Evolutionary conservation across 2,888 invertebrate genomes (phyloP), one percentile per base, ranked within the genome.

Genomic region (Pasiphila rectangulata): DNA sequence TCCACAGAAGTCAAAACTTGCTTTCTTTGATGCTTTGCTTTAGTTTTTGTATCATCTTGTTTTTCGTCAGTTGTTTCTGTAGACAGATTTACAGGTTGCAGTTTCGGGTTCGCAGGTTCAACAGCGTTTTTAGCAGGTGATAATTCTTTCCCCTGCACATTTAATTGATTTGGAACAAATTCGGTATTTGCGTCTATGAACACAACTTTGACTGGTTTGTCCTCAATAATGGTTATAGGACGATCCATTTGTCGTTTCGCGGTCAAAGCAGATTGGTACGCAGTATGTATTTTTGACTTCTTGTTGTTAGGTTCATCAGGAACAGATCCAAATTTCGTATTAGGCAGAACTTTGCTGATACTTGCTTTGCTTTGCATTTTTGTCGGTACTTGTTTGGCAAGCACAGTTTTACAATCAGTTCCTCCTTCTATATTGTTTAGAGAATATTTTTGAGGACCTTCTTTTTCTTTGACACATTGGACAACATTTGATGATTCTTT

Each of bases 1-100:
- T 84, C 83, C 1, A 89, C 88, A 0, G 89, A 86, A 17, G 83
- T 88, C 15, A 89, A 63, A 17, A 89, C 86, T 65, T 89, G 89
- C 67, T 89, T 89, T 55, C 89, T 74, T 57, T 84, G 88, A 69
- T 89, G 89, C 64, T 83, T 87, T 16, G 67, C 75, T 65, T 88
- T 87, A 23, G 48, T 58, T 69, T 76, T 85, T 4, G 51, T 51
- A 34, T 81, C 82, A 46, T 85, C 83, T 45, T 68, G 55, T 55
- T 78, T 83, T 9, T 79, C 83, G 23, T 75, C 74, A 6, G 62
- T 57, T 4, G 67, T 42, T 35, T 84, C 81, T 25, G 75, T 42
- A 4, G 69, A 54, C 16, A 84, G 81, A 0, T 82, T 83, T 19
- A 77, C 40, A n/a, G 81, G 78, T 51, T 84, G 79, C 12, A 50